Base-by-base conservation (phyloP, 1,140 invertebrate genomes). In the Drosophila gunungcola region DNA sequence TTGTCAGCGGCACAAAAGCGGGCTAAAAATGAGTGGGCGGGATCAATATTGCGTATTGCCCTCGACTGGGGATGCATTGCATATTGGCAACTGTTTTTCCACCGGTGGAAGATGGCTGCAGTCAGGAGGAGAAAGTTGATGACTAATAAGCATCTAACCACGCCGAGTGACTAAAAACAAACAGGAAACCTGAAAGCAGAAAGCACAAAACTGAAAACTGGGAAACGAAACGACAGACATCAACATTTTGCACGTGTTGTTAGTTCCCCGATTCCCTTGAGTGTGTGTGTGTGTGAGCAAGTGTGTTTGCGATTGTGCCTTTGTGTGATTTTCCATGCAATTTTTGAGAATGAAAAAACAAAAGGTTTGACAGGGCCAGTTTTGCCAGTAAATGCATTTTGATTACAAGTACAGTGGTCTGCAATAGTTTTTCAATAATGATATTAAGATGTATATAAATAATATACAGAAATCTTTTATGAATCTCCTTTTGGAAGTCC, bases 111-210 rank as follows among this genome's bases (percentile, higher is more conserved):
- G 27, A 3, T 56, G 11, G 9, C 11, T 21, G 38, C 12, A 61
- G 49, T 36, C 29, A 36, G 41, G 27, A 13, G 16, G 53, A 54
- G 34, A 56, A 56, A 48, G 29, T 79, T 58, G 58, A 52, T 78
- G 75, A 52, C 60, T 86, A 86, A 86, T 88, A 86, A 82, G 83
- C 83, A 82, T 67, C 74, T 88, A 88, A 88, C 25, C 45, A 76
- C 73, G 67, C 73, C 49, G 67, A 62, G 54, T 64, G 73, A 80
- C 67, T 56, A 58, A 52, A 76, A 76, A 53, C 72, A 58, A 76
- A 75, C 49, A 53, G 39, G n/a, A 38, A 68, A 39, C 13, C 56
- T 36, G 62, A 65, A 41, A 67, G 48, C 54, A 41, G 41, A 46
- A 11, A 67, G 48, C 54, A 41, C 38, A 46, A 11, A n/a, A 48